Evolutionary conservation across 2,888 invertebrate species (phyloP).

Genomic region (Stenchaetothrips biformis): DNA sequence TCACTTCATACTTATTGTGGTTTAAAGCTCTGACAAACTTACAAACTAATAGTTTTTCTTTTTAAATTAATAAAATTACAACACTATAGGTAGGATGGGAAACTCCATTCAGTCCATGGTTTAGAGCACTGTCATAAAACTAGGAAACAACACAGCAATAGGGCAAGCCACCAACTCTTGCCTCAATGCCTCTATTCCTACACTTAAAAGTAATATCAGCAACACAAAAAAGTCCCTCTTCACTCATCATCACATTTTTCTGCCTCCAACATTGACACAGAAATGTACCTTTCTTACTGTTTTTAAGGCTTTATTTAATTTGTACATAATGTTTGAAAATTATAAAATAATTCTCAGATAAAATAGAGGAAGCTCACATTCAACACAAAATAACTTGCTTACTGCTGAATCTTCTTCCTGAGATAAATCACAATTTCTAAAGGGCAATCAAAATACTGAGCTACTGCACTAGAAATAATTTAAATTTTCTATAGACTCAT

Average conservation of each 20-base stretch:
- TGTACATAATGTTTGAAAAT: neutral
- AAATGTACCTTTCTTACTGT: neutral
- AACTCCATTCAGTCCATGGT: neutral
- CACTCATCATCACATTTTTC: neutral
- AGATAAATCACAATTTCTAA: neutral
- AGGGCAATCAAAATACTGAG: neutral
- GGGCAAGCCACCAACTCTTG: neutral
- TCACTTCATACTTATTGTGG: neutral
- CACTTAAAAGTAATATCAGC: neutral
- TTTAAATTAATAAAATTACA: neutral
- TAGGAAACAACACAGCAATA: constrained; percentile 3
- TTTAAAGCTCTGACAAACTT: constrained; percentile 18
- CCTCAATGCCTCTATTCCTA: neutral
- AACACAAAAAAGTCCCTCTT: neutral
- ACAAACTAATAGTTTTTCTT: neutral
- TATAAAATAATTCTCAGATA: neutral
- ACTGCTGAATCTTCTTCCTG: neutral
- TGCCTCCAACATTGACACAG: neutral
- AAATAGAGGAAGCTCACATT: neutral
- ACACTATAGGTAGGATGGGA: neutral
- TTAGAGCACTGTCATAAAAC: neutral
- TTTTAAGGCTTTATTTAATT: neutral
- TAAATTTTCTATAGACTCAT: neutral
- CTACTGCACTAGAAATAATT: neutral
- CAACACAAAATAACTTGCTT: neutral